A percentile compares a stretch with the other conserved stretches of the same genome.
phyloP scores from a whole-genome alignment of 2,113 vertebrate genomes.

The Columbina picui region DNA sequence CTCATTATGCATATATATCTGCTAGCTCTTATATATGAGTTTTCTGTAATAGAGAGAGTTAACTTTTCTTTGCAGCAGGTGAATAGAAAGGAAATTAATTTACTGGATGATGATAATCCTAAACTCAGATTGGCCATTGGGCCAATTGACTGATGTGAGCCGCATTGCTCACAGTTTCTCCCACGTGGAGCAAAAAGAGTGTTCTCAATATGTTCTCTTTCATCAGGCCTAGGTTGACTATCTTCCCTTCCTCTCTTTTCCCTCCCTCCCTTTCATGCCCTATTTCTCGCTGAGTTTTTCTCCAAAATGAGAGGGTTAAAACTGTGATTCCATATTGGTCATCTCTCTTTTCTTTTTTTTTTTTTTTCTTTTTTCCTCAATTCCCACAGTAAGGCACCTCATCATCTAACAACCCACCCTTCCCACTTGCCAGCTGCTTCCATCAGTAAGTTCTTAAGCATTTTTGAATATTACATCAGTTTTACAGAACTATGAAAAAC shows the following conservation, averaged over 20 bases:
- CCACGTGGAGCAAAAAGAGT: neutral
- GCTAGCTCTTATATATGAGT: neutral
- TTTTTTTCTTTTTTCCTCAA: neutral
- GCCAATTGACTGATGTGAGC: neutral
- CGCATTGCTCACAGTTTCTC: fast-evolving
- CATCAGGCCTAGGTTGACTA: neutral
- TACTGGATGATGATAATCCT: neutral
- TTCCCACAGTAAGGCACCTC: slow-evolving; percentile 19
- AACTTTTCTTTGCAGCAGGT: neutral
- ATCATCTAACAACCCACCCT: slow-evolving; percentile 11
- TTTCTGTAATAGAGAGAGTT: neutral
- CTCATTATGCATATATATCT: neutral
- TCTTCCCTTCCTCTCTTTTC: neutral
- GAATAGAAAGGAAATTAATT: neutral
- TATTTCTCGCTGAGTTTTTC: neutral
- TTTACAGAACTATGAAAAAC: neutral
- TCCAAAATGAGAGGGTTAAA: neutral
- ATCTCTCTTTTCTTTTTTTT: neutral
- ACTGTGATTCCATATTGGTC: neutral
- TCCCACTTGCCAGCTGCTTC: slow-evolving; percentile 43
- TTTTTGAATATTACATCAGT: slow-evolving; percentile 30
- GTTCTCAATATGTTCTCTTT: neutral
- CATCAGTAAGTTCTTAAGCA: slow-evolving; percentile 19
- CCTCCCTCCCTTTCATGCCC: neutral
- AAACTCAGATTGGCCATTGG: neutral